Evolutionary conservation across 1,140 invertebrate genomes (phyloP), one percentile per base, ranked within the genome.

Genomic region (Drosophila tropicalis): DNA sequence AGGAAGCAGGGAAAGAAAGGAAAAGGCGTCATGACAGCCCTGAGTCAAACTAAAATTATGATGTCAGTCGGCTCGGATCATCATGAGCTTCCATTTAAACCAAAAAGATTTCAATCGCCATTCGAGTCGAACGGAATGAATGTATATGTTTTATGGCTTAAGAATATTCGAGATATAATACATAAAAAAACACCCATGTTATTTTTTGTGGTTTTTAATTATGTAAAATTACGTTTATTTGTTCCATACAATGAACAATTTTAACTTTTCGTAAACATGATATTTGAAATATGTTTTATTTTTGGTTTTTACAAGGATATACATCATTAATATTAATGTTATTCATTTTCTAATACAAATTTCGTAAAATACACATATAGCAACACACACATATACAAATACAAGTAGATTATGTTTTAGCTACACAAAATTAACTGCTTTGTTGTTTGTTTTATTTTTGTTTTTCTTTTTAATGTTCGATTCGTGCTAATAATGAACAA

Each of bases 321-420:
- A 22, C 10, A 22, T 51, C 12, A 12, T 15, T 51, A 51, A 51
- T 51, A 22, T 51, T 51, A 22, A 51, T 51, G 44, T 19, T 51
- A 19, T 22, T 51, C 17, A 51, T 51, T 51, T 51, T 51, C 44
- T 51, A 51, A 51, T 51, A 51, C 19, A 79, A 29, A 62, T 63
- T 69, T 76, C 41, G 51, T 83, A 79, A 76, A 69, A 76, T 79
- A 86, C 83, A 87, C 83, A 87, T 87, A 79, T 86, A 87, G 82
- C 79, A 86, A 86, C 82, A 87, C 76, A 77, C 74, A 89, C 79
- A 86, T 77, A 72, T 78, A 70, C 51, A 74, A 77, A 66, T 72
- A 82, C 75, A 85, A 72, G 72, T 72, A 72, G 60, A 72, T 62
- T 57, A 47, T 70, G 69, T 19, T 72, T 70, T 51, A 47, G 44